Evolutionary conservation across 2,113 vertebrate species (phyloP).

Genomic region (Ellobius talpinus): DNA sequence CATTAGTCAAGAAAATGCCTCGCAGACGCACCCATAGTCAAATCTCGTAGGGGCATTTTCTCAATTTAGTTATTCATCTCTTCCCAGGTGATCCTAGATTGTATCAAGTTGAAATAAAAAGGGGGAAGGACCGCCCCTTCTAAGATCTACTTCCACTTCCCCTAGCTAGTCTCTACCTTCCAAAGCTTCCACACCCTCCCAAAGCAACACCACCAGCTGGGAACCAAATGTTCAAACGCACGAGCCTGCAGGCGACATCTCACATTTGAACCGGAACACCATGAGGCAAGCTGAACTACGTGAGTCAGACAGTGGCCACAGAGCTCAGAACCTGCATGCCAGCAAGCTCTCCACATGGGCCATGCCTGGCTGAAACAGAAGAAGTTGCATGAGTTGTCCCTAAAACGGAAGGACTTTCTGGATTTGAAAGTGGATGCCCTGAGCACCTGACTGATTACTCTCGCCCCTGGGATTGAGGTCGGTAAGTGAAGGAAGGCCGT

Average conservation of each 20-base stretch:
- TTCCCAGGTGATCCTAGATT: neutral
- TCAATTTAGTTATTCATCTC: neutral
- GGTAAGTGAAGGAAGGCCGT: neutral
- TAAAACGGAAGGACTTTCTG: neutral
- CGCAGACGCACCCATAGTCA: neutral
- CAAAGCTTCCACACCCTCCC: neutral
- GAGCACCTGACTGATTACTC: neutral
- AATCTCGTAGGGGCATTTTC: neutral
- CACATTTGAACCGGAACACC: neutral
- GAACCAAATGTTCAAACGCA: neutral
- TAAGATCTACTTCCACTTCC: neutral
- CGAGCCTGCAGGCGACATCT: neutral
- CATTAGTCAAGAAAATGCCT: neutral
- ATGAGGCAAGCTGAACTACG: fast-evolving
- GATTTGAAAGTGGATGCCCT: fast-evolving
- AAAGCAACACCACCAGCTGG: neutral
- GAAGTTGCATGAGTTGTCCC: neutral
- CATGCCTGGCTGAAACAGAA: neutral
- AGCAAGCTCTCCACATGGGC: neutral
- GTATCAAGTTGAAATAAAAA: neutral
- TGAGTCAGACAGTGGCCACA: fast-evolving
- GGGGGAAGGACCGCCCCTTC: neutral
- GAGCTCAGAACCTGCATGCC: neutral
- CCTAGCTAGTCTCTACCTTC: neutral
- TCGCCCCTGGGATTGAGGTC: fast-evolving